phyloP scores from a whole-genome alignment of 2,797 vertebrate genomes.

The Trematocara caparti region DNA sequence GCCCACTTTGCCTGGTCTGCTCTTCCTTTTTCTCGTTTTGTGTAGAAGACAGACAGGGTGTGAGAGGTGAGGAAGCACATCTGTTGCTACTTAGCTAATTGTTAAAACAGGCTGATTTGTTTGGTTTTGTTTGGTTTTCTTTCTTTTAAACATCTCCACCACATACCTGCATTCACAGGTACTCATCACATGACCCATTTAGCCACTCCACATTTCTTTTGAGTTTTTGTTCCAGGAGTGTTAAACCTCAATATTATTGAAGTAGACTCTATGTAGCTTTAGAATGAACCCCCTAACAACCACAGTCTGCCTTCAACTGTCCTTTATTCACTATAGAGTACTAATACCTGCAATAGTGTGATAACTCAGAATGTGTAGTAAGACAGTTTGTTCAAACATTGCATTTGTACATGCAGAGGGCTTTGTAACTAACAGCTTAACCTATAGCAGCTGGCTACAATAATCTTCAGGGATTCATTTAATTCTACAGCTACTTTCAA shows the following conservation, averaged over 20 bases:
- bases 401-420: background rate
- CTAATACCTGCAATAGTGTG: background rate
- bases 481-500: background rate
- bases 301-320: background rate
- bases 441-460: background rate
- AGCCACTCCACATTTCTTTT: background rate
- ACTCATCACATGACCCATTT: background rate
- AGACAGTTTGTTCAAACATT: background rate
- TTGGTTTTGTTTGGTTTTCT: background rate
- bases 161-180: background rate
- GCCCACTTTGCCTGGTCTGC: background rate
- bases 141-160: background rate
- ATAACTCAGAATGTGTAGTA: background rate
- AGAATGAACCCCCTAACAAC: background rate
- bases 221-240: background rate
- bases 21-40: background rate
- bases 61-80: no score
- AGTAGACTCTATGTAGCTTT: fast-evolving
- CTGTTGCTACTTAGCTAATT: background rate
- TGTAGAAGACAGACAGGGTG: background rate
- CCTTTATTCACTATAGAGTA: background rate
- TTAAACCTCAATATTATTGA: background rate
- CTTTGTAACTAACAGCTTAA: background rate
- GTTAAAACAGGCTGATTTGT: background rate
- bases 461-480: background rate